These are phyloP conservation scores for Pseudocheirus occidentalis DNA, from an alignment of 2,797 vertebrate genomes.

Conservation along the genomic window DNA sequence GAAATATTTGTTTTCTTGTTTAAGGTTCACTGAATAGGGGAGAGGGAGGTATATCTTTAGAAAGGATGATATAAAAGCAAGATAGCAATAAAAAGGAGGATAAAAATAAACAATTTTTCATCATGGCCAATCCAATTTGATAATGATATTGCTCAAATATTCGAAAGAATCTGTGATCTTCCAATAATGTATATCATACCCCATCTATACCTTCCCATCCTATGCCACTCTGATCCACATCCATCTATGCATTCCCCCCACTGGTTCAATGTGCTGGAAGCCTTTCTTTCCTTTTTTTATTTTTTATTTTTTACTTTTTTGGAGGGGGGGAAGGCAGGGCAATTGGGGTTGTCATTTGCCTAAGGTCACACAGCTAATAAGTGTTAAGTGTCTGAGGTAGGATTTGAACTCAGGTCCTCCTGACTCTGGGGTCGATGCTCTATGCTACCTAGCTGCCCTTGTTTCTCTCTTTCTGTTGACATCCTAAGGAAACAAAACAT, in stretches of 20 bases:
- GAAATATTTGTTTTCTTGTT: not conserved
- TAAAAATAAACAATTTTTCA: not conserved
- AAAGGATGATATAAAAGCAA: not conserved
- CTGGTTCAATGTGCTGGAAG: not conserved
- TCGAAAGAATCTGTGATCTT: not conserved
- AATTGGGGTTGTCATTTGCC: too few species aligned
- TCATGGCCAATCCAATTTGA: not conserved
- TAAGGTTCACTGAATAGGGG: not conserved
- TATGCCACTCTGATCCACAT: not conserved
- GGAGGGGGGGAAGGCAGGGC: too few species aligned
- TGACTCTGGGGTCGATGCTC: too few species aligned
- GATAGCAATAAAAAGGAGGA: not conserved
- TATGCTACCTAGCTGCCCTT: too few species aligned
- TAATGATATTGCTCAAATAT: not conserved
- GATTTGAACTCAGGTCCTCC: too few species aligned
- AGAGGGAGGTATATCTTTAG: not conserved
- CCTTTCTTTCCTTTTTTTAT: not conserved
- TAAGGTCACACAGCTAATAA: too few species aligned
- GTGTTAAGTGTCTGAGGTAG: too few species aligned
- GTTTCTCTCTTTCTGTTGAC: not conserved
- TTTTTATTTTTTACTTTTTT: not conserved
- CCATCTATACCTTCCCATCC: not conserved
- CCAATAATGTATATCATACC: not conserved
- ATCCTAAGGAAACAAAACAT: not conserved
- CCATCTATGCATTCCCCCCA: not conserved